Evolutionary conservation across 2,888 invertebrate species (phyloP).

Genomic region (Monoplex corrugatus): DNA sequence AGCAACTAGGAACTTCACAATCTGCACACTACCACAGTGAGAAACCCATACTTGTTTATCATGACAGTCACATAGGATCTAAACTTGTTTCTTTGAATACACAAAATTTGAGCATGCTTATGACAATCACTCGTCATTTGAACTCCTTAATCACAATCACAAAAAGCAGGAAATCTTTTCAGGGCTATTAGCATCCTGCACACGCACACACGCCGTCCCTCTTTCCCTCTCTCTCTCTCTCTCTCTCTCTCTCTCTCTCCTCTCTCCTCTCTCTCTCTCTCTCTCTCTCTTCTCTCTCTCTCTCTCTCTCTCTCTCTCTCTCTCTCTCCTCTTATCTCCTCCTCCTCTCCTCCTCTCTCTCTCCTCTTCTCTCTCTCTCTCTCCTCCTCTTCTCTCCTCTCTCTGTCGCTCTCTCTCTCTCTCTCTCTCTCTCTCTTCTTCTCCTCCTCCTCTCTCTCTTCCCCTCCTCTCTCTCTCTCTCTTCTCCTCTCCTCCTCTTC

Average conservation of each 20-base stretch:
- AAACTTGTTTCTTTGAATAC: too few species aligned
- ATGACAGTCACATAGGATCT: too few species aligned
- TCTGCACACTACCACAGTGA: too few species aligned
- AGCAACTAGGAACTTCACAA: too few species aligned
- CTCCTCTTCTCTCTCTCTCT: background rate
- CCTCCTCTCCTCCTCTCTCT: constrained; percentile 4
- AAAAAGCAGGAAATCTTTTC: too few species aligned
- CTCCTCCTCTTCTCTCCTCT: background rate
- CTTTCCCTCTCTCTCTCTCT: background rate
- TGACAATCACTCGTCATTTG: too few species aligned
- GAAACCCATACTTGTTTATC: too few species aligned
- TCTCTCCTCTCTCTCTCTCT: constrained; percentile 43
- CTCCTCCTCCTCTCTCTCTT: background rate
- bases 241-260: constrained; percentile 38
- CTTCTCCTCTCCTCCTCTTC: background rate
- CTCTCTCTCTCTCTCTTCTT: background rate
- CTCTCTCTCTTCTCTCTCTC: constrained; percentile 11
- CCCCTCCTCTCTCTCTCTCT: background rate
- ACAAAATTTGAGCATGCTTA: too few species aligned
- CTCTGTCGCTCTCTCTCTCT: background rate
- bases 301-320: background rate
- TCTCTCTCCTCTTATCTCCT: background rate
- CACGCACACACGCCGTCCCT: too few species aligned
- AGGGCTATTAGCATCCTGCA: too few species aligned
- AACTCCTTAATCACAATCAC: too few species aligned